Evolutionary conservation across 2,797 vertebrate genomes (phyloP).

Genomic region (Macropus fuliginosus): DNA sequence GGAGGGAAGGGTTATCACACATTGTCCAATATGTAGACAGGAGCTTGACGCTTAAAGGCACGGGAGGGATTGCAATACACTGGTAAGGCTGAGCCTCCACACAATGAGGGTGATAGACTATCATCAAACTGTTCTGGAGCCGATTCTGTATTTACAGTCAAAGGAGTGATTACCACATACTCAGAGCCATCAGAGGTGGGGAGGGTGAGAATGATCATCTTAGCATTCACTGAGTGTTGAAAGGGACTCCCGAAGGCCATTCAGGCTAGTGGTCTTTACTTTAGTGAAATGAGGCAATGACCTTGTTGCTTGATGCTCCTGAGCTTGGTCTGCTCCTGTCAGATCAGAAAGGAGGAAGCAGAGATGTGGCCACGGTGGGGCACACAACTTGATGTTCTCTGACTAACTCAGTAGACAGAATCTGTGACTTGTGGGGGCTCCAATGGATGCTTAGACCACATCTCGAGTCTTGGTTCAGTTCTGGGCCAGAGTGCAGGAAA

Average conservation of each 20-base stretch:
- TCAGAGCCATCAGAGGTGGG: neutral
- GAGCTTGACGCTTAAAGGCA: neutral
- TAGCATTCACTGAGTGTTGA: constrained; percentile 27
- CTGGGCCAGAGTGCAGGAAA: neutral
- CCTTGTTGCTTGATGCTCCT: neutral
- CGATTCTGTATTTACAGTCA: neutral
- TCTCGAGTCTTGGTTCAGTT: neutral
- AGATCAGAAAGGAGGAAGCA: no score
- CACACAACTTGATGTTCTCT: neutral
- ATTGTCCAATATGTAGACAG: neutral
- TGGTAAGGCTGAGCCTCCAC: neutral
- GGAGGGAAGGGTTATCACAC: neutral
- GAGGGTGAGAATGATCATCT: neutral
- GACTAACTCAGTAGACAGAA: neutral
- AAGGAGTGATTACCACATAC: neutral
- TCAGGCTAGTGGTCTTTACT: neutral
- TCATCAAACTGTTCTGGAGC: neutral
- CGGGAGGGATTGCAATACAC: neutral
- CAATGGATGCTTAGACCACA: neutral
- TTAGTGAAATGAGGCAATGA: neutral
- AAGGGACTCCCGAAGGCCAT: neutral
- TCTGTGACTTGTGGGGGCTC: neutral
- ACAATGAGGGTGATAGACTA: neutral
- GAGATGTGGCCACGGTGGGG: no score
- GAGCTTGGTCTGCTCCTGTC: no score